These are phyloP conservation scores for Cryptocephalus moraei DNA, from an alignment of 2,888 invertebrate species.

Conservation along the genomic window DNA sequence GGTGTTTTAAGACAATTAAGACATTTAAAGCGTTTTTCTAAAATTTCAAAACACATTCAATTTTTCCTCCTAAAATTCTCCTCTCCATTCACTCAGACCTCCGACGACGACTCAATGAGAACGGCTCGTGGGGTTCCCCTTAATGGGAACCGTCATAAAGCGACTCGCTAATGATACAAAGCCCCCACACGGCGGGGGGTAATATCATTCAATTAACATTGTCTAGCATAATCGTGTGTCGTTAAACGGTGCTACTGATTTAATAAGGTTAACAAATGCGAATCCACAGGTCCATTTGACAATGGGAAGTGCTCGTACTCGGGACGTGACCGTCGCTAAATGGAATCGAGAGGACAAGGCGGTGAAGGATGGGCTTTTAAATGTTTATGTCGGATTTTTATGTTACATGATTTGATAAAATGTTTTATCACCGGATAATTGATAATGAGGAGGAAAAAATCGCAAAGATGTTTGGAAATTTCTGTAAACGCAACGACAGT, in stretches of 20 bases:
- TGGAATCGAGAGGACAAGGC: neutral
- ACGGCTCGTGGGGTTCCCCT: constrained; percentile 4
- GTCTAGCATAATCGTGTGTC: constrained; percentile 25
- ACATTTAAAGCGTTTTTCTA: neutral
- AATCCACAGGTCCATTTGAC: constrained; percentile 23
- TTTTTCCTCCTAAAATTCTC: neutral
- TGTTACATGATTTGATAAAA: no score
- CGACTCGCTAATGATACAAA: constrained; percentile 26
- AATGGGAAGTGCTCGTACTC: neutral
- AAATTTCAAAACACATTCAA: neutral
- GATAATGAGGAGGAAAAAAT: no score
- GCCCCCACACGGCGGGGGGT: constrained; percentile 20
- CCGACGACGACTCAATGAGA: neutral
- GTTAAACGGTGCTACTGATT: constrained; percentile 21
- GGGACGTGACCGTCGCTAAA: constrained; percentile 4
- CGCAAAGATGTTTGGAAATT: no score
- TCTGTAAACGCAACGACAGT: no score
- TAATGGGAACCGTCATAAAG: constrained; percentile 23
- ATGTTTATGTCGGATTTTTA: no score
- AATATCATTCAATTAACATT: constrained; percentile 29
- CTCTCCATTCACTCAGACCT: neutral
- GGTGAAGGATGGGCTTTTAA: no score
- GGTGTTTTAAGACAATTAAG: neutral
- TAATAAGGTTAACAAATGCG: constrained; percentile 23
- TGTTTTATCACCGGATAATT: no score